Evolutionary conservation across 2,113 vertebrate species (phyloP), one percentile per base, ranked within the genome.

Genomic region (Oryzias curvinotus): DNA sequence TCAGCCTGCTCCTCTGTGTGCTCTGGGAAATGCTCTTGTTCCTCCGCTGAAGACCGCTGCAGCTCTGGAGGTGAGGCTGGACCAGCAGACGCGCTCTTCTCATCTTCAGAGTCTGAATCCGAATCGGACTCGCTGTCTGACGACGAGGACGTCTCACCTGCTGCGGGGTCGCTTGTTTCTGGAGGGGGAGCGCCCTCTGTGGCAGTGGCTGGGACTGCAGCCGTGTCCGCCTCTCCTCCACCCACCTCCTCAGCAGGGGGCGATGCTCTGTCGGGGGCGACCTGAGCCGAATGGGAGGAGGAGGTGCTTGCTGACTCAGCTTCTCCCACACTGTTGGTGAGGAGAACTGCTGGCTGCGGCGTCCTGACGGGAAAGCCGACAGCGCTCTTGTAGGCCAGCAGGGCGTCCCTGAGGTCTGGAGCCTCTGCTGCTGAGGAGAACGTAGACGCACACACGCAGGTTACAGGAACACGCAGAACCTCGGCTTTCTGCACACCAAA

Each of bases 361-460:
- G 89, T 65, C 52, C 70, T 90, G 73, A 82, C 73, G 46, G 90
- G 88, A 71, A 91, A 91, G 84, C 71, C 62, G 69, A 91, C 87
- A n/a, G 72, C 6, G 16, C 88, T 88, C 89, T 89, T 92, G 88
- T 85, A 85, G 86, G 87, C 70, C 25, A 91, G 72, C 51, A 90
- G 77, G 52, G 78, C 13, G 42, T 83, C 73, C 72, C 90, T 84
- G 49, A 87, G 86, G 36, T 88, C 89, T 59, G 78, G 73, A 69
- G 62, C 71, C 30, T 84, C 78, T 82, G 78, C 74, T 80, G 85
- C 85, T 88, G 75, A 87, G 70, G 80, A 86, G 64, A 87, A 85
- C n/a, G 58, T 73, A 62, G 85, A 69, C 52, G 85, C 70, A 87
- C 65, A 17, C 62, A 36, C 10, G 19, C 1, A 15, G 80, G 81